Conservation (phyloP, 2,797 vertebrate species). For the Brachyrhaphis roseni region DNA sequence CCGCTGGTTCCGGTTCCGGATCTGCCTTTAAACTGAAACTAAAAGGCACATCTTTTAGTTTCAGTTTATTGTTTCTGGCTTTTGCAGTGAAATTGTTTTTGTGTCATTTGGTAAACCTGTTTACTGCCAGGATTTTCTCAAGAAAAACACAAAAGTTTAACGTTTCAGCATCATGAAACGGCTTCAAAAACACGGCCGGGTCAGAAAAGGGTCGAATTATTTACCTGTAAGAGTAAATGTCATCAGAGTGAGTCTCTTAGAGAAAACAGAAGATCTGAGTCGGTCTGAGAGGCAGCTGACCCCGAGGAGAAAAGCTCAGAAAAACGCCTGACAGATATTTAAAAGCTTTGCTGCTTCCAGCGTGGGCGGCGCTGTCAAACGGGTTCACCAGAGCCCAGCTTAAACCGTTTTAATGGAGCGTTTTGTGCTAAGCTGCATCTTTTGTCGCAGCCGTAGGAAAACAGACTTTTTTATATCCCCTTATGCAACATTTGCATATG, state of each 20-base stretch:
- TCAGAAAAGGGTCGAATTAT: background rate
- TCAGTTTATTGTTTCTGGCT: background rate
- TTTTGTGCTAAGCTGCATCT: constrained; percentile 68
- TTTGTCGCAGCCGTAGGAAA: constrained; percentile 52
- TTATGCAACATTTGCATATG: constrained; percentile 70
- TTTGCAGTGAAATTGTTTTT: background rate
- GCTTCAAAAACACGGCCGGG: background rate
- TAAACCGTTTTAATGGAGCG: constrained; percentile 65
- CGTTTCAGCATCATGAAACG: background rate
- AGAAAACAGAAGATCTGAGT: constrained; percentile 8
- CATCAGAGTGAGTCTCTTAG: background rate
- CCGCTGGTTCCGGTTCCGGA: too few relatives aligned
- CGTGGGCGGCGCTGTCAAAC: constrained; percentile 59
- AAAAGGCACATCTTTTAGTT: too few relatives aligned
- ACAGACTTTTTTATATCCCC: constrained; percentile 63
- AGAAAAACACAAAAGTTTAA: background rate
- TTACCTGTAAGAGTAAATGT: background rate
- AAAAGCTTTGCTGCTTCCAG: constrained; percentile 43
- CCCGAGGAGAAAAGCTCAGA: constrained; percentile 18
- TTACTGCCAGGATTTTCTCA: background rate
- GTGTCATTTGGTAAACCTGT: background rate
- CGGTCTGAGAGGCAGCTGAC: background rate
- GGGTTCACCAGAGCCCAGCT: constrained; percentile 52
- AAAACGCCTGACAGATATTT: constrained; percentile 23
- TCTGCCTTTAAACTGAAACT: too few relatives aligned